Percentiles rank a stretch among this genome's conserved stretches.
Conservation (phyloP, 2,888 invertebrate species). For the Drosophila acutilabella region DNA sequence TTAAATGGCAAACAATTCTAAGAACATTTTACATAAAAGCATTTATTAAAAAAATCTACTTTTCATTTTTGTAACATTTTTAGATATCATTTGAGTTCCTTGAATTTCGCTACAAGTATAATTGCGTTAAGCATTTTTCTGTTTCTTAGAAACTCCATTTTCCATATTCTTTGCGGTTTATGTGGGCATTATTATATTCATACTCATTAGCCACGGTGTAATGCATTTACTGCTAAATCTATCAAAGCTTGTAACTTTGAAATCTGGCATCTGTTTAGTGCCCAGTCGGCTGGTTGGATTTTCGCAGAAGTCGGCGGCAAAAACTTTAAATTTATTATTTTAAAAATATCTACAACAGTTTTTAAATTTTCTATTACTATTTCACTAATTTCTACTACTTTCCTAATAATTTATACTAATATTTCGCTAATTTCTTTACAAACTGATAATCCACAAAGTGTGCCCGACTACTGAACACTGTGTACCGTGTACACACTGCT, state of each 20-base stretch:
- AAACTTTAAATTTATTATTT: too few relatives aligned
- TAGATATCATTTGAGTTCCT: background rate
- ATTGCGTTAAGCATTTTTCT: background rate
- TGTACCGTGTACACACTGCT: background rate
- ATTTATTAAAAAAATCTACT: too few relatives aligned
- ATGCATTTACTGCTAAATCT: background rate
- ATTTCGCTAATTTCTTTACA: background rate
- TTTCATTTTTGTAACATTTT: background rate
- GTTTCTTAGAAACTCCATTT: background rate
- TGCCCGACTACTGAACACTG: constrained; percentile 2
- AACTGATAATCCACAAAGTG: background rate
- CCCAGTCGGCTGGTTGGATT: too few relatives aligned
- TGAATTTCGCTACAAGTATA: background rate
- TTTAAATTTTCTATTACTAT: background rate
- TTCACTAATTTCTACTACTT: background rate
- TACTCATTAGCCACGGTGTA: background rate
- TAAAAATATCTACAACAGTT: background rate
- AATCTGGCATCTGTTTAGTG: too few relatives aligned
- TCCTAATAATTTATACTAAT: background rate
- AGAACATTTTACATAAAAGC: too few relatives aligned
- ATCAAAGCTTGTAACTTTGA: too few relatives aligned
- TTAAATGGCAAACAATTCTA: too few relatives aligned
- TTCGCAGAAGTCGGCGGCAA: too few relatives aligned
- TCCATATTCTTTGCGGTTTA: background rate
- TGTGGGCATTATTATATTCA: background rate